phyloP scores from a whole-genome alignment of 2,113 vertebrate species.

The Pachyramphus minor region DNA sequence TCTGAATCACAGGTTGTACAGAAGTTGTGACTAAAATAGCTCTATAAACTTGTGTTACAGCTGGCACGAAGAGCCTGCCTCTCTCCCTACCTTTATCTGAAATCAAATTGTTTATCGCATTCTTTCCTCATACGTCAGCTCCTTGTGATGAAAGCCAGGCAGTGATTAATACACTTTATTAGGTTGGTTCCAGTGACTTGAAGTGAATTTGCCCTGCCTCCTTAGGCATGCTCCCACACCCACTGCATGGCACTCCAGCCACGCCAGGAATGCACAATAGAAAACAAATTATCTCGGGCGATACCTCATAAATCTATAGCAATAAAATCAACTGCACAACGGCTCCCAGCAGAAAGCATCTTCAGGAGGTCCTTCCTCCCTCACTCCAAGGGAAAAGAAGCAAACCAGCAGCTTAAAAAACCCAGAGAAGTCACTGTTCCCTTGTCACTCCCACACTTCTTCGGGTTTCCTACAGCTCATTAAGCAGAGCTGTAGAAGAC shows the following conservation, averaged over 20 bases:
- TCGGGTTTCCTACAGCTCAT: neutral
- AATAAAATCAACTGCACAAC: neutral
- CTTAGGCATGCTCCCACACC: conserved; percentile 57
- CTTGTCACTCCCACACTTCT: neutral
- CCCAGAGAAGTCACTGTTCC: neutral
- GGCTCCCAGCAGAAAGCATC: neutral
- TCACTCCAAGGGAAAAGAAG: neutral
- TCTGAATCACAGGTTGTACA: conserved; percentile 58
- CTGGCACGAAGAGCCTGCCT: neutral
- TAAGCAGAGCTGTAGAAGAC: neutral
- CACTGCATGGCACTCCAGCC: conserved; percentile 45
- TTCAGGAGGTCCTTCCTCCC: neutral
- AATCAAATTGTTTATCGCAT: conserved; percentile 48
- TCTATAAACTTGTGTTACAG: neutral
- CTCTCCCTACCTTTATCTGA: conserved; percentile 41
- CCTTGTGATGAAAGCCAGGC: conserved; percentile 32
- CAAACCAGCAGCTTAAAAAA: neutral
- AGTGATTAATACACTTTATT: conserved; percentile 61
- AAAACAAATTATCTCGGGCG: conserved; percentile 35
- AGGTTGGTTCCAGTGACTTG: conserved; percentile 53
- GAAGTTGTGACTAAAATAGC: conserved; percentile 59
- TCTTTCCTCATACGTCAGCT: conserved; percentile 47
- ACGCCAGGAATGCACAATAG: conserved; percentile 53
- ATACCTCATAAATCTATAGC: conserved; percentile 52
- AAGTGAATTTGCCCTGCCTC: conserved; percentile 51